A percentile compares a stretch with the other conserved stretches of the same genome.
phyloP scores from a whole-genome alignment of 1,140 invertebrate species.

The Drosophila tsacasi region DNA sequence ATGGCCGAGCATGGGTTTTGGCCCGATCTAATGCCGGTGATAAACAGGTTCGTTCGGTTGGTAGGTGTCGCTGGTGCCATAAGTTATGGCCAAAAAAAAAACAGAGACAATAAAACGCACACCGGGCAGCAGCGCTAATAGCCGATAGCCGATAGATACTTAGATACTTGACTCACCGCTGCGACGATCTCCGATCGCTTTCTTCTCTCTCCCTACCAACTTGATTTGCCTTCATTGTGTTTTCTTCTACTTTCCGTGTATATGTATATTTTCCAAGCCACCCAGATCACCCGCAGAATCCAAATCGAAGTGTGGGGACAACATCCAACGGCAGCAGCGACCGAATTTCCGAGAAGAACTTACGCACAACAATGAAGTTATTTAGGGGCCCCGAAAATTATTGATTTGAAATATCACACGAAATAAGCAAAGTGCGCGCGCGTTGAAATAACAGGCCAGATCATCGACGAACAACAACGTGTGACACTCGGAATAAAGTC shows the following conservation, averaged over 20 bases:
- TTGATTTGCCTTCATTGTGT: constrained; percentile 49
- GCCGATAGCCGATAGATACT: constrained; percentile 69
- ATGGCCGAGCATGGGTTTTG: constrained; percentile 48
- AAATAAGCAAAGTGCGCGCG: constrained; percentile 46
- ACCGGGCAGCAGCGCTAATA: constrained; percentile 80
- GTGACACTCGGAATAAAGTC: not conserved
- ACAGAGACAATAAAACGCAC: constrained; percentile 81
- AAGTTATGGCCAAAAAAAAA: constrained; percentile 66
- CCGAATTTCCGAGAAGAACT: constrained; percentile 73
- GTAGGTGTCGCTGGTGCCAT: constrained; percentile 78
- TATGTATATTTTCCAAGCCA: constrained; percentile 38
- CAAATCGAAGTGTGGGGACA: constrained; percentile 12
- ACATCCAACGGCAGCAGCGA: constrained; percentile 31
- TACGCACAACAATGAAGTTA: constrained; percentile 80
- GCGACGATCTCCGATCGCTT: constrained; percentile 32
- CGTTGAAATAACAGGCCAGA: constrained; percentile 76
- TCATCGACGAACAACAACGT: constrained; percentile 25
- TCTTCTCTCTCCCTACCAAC: constrained; percentile 55
- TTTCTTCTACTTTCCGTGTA: constrained; percentile 1
- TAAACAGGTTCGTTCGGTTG: constrained; percentile 74
- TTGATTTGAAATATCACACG: constrained; percentile 82
- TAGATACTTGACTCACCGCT: constrained; percentile 58
- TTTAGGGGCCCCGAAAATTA: constrained; percentile 67
- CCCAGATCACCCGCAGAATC: constrained; percentile 62
- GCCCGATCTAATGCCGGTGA: constrained; percentile 79